These are phyloP conservation scores for Calliopum simillimum DNA, from an alignment of 2,888 invertebrate genomes.

Conservation along the genomic window DNA sequence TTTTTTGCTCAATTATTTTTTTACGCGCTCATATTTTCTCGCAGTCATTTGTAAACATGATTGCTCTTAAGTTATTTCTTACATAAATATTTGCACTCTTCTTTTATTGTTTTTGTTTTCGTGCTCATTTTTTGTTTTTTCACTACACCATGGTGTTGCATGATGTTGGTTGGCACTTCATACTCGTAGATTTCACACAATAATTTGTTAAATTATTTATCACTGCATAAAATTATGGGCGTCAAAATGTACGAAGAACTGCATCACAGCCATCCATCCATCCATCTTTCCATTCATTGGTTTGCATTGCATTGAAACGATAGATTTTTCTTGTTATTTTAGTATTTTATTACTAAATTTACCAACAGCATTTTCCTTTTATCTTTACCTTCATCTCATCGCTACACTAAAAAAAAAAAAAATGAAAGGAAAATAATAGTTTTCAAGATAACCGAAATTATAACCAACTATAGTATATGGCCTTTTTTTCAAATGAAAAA, in stretches of 20 bases:
- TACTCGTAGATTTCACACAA: conserved; percentile 30
- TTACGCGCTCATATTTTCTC: not conserved
- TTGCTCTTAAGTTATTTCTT: conserved; percentile 12
- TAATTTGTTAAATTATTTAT: conserved; percentile 39
- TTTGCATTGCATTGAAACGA: not conserved
- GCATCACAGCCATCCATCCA: too few relatives aligned
- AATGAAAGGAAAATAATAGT: too few relatives aligned
- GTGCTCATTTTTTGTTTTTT: not conserved
- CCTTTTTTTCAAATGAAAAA: too few relatives aligned
- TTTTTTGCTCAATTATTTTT: not conserved
- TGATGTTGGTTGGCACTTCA: not conserved
- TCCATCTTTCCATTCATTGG: not conserved
- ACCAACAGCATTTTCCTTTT: not conserved
- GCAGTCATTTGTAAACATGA: not conserved
- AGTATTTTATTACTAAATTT: not conserved
- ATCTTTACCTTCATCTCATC: conserved; percentile 4
- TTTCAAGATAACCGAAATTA: too few relatives aligned
- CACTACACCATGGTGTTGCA: too few relatives aligned
- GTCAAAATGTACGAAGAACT: conserved; percentile 12
- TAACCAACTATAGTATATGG: too few relatives aligned
- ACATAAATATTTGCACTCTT: conserved; percentile 8
- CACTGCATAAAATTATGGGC: conserved; percentile 40
- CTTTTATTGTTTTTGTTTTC: not conserved
- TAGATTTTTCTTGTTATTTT: conserved; percentile 15
- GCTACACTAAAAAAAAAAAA: not conserved